Evolutionary conservation across 2,888 invertebrate genomes (phyloP), one percentile per base, ranked within the genome.

Genomic region (Caenorhabditis drosophilae): DNA sequence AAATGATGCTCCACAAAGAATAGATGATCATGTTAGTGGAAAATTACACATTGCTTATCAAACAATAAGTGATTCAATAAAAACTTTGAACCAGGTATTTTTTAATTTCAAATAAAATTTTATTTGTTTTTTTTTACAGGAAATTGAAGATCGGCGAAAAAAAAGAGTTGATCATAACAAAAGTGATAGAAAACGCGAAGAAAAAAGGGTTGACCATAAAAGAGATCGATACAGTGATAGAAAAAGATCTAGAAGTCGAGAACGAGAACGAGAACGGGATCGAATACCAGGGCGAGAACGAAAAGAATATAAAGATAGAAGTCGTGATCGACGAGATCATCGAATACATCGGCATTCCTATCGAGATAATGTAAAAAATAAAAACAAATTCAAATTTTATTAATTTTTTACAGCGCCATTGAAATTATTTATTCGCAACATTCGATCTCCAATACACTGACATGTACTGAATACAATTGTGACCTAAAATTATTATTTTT

Each of bases 11-110:
- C 73, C 62, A n/a, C 62, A 62, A 25, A 31, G 73, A 41, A 64
- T 73, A 18, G 73, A 73, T 22, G 73, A 73, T 50, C 73, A 73
- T 54, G 34, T 73, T 36, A 70, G 59, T 34, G 73, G 73, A 22
- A 73, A 73, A 50, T 47, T 73, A 11, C 73, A 73, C 34, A 67
- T 70, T 12, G 70, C 73, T 11, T 73, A 70, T 48, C 49, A 57
- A 15, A 40, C 42, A 16, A 69, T 73, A n/a, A 20, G 50, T 0
- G 64, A 64, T 34, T 46, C 49, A 4, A 64, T 59, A 1, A 50
- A 58, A 26, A 18, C 4, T 1, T n/a, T 59, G n/a, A 51, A 59
- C 20, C 6, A 20, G 41, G 40, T 47, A 7, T 11, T 9, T 41
- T 4, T 4, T 20, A 20, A 41, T 20, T 20, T 22, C 3, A 9